Evolutionary conservation across 2,797 vertebrate species (phyloP).

Genomic region (Phoeniculus purpureus): DNA sequence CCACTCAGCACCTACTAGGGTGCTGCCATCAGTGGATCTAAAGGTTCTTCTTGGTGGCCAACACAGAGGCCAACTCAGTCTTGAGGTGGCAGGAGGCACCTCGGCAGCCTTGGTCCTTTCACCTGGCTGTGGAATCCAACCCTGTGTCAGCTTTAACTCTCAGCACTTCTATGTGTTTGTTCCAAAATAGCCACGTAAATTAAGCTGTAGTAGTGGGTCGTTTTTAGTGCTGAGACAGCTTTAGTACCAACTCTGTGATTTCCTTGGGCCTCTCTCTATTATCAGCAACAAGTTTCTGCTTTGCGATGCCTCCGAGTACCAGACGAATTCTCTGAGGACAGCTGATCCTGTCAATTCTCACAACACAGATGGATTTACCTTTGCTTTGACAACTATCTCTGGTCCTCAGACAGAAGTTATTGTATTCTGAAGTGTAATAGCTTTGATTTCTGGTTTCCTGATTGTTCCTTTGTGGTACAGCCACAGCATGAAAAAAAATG

Average conservation of each 20-base stretch:
- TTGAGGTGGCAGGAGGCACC: too few species aligned
- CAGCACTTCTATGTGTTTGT: background rate
- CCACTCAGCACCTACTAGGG: too few species aligned
- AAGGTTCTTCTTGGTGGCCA: too few species aligned
- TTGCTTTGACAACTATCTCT: constrained; percentile 12
- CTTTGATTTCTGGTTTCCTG: constrained; percentile 43
- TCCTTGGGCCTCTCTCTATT: background rate
- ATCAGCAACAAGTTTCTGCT: background rate
- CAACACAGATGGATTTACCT: constrained; percentile 33
- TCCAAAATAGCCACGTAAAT: background rate
- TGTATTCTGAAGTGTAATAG: constrained; percentile 34
- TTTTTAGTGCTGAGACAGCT: background rate
- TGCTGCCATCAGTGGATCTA: too few species aligned
- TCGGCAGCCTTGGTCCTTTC: too few species aligned
- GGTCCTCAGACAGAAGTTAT: constrained; percentile 6
- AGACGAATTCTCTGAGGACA: background rate
- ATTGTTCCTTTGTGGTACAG: constrained; percentile 31
- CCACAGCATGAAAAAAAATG: constrained; percentile 21
- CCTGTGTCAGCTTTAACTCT: too few species aligned
- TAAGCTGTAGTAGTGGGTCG: background rate
- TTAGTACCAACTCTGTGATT: background rate
- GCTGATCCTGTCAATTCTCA: constrained; percentile 3
- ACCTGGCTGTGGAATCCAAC: too few species aligned
- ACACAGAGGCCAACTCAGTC: too few species aligned
- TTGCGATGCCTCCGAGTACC: background rate